Percentiles rank a stretch among this genome's conserved stretches.
phyloP scores from a whole-genome alignment of 2,113 vertebrate species.

The Lynx canadensis region DNA sequence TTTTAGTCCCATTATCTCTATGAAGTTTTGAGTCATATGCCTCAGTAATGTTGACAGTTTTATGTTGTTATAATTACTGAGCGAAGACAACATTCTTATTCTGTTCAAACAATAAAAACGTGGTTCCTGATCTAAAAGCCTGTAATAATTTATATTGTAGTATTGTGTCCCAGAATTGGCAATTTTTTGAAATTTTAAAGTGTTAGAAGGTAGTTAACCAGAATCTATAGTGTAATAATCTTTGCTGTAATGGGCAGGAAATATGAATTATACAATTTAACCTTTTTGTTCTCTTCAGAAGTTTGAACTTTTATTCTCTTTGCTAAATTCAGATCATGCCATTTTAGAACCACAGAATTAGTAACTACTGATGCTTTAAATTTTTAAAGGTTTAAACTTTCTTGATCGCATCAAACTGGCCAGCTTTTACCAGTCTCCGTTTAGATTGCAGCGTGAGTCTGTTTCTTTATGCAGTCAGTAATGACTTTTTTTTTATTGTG shows the following conservation, averaged over 20 bases:
- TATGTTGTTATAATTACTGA: slow-evolving; percentile 10
- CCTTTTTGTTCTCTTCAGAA: neutral
- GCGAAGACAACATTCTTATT: neutral
- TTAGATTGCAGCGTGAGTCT: neutral
- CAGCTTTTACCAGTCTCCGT: neutral
- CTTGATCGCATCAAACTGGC: neutral
- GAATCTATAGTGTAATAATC: slow-evolving; percentile 34
- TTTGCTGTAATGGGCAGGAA: neutral
- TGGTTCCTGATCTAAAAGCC: neutral
- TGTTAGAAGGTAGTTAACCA: slow-evolving; percentile 4
- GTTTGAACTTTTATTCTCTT: neutral
- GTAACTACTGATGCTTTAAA: slow-evolving; percentile 11
- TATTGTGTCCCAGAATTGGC: neutral
- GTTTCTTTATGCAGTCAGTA: neutral
- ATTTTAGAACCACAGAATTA: slow-evolving; percentile 28
- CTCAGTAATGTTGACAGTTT: slow-evolving; percentile 30
- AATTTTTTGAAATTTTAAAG: slow-evolving; percentile 17
- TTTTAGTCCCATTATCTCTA: neutral
- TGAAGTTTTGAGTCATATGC: slow-evolving; percentile 24
- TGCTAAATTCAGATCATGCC: neutral
- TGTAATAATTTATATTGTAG: neutral
- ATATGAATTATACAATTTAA: slow-evolving; percentile 15
- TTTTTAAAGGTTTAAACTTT: neutral
- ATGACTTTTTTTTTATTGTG: neutral
- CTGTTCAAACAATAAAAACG: neutral